Conservation (phyloP, 2,113 vertebrate genomes). For the Pseudorectes ferrugineus region DNA sequence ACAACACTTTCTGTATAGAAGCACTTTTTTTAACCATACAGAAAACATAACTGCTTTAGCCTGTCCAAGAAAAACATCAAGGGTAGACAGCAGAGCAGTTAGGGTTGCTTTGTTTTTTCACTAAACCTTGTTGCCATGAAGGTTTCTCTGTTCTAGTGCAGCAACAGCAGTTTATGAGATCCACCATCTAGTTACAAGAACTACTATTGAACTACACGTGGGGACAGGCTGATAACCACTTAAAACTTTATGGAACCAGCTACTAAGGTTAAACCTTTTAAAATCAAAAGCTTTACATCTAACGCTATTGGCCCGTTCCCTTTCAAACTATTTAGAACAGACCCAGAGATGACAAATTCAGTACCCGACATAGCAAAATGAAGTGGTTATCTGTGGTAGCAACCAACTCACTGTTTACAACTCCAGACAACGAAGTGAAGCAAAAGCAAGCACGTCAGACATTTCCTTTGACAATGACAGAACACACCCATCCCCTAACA, state of each 20-base stretch:
- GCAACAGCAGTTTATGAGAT: slow-evolving; percentile 37
- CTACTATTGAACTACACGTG: not conserved
- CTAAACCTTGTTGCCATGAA: slow-evolving; percentile 15
- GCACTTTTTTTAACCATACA: slow-evolving; percentile 54
- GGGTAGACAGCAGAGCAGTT: slow-evolving; percentile 17
- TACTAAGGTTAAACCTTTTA: not conserved
- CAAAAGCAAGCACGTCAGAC: slow-evolving; percentile 1
- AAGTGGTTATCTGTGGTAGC: not conserved
- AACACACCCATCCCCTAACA: not conserved
- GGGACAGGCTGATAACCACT: not conserved
- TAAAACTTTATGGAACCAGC: not conserved
- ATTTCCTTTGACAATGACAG: not conserved
- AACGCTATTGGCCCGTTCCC: not conserved
- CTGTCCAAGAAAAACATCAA: slow-evolving; percentile 30
- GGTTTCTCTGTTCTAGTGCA: slow-evolving; percentile 21
- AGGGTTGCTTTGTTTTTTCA: slow-evolving; percentile 54
- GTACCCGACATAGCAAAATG: not conserved
- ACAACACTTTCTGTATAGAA: slow-evolving; percentile 69
- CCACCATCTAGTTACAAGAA: not conserved
- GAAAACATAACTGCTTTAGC: slow-evolving; percentile 56
- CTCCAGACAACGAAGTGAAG: not conserved
- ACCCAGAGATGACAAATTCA: not conserved
- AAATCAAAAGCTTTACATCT: not conserved
- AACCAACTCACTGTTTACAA: not conserved
- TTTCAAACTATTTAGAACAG: not conserved